Evolutionary conservation across 2,888 invertebrate genomes (phyloP), one percentile per base, ranked within the genome.

Genomic region (Fabriciana adippe): DNA sequence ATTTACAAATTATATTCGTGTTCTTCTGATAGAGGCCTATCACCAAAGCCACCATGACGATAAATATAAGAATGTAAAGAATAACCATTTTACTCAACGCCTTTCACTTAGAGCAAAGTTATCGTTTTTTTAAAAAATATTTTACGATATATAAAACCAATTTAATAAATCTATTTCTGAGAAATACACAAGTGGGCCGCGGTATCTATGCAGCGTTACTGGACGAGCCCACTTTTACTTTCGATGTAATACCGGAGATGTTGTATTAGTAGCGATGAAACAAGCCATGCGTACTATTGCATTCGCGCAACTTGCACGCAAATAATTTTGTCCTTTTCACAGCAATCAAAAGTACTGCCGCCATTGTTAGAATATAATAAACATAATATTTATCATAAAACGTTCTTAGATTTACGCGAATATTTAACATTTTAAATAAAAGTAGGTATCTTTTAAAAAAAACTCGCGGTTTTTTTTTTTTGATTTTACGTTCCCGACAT

Each of bases 1-100:
- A 90, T 73, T 87, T 87, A 73, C 89, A 91, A 61, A 87, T 78
- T n/a, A 79, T 75, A 66, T 92, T 92, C 0, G 88, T 90, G 51
- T 85, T 86, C 70, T 92, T 92, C 74, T 91, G 87, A 59, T 90
- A 89, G 11, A 90, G 72, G 8, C 90, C 89, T 15, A 88, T 79
- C 11, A 86, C 64, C 62, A 78, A 45, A 5, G 70, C 64, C 13
- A 66, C 57, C 14, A 73, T 55, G 51, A 72, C 64, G 11, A 66
- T 60, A 0, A 56, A 31, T 15, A 73, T 16, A 4, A 74, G 18
- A 0, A 72, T 57, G 26, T 72, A 62, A 6, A 69, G 69, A 2
- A 73, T 6, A 6, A 72, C 47, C 61, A 69, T 64, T 62, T 55
- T 48, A 2, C 0, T 14, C 2, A 18, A 41, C 2, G 16, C n/a